phyloP scores from a whole-genome alignment of 2,888 invertebrate species.

The Euclidia mi region DNA sequence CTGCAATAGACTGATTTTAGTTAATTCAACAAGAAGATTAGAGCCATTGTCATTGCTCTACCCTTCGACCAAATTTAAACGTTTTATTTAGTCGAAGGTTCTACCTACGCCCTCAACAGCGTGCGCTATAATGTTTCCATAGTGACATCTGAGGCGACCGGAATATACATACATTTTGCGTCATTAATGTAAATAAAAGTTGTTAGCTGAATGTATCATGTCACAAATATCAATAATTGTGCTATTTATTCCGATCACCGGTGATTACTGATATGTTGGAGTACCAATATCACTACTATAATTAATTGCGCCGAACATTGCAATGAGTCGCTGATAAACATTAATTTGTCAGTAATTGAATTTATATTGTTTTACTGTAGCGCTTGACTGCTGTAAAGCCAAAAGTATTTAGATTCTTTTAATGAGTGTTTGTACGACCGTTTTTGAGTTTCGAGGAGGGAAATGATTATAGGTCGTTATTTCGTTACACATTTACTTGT shows the following conservation, averaged over 20 bases:
- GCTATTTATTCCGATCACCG: neutral
- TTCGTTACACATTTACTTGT: neutral
- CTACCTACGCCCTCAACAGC: no score
- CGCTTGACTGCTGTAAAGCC: conserved; percentile 17
- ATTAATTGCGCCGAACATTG: conserved; percentile 52
- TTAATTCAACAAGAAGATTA: no score
- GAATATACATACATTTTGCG: no score
- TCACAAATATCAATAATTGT: neutral
- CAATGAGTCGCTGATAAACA: conserved; percentile 50
- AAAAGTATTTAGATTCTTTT: conserved; percentile 23
- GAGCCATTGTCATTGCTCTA: no score
- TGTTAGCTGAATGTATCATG: no score
- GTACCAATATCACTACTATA: conserved; percentile 46
- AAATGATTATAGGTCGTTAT: neutral
- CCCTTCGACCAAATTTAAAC: no score
- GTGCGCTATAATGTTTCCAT: no score
- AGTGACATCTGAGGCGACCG: no score
- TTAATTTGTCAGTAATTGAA: conserved; percentile 54
- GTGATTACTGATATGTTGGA: conserved; percentile 12
- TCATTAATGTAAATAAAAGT: no score
- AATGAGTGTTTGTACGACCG: conserved; percentile 19
- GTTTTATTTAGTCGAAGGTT: no score
- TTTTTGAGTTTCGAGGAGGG: neutral
- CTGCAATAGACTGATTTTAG: no score
- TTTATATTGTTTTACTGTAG: conserved; percentile 46